These are phyloP conservation scores for Rallus limicola DNA, from an alignment of 2,113 vertebrate genomes.

Conservation along the genomic window DNA sequence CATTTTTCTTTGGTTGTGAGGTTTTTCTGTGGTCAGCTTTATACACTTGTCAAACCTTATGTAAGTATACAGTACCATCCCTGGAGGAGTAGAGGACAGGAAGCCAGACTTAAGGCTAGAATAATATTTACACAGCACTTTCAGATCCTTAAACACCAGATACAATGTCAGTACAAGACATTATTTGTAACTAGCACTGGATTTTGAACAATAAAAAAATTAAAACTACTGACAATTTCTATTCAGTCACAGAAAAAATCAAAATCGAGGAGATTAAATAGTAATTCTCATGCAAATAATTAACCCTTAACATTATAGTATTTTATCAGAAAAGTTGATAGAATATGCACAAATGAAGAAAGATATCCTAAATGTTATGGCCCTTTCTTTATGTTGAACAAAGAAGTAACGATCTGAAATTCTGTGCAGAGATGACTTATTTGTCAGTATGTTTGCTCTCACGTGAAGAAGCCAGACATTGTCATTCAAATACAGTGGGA, in stretches of 20 bases:
- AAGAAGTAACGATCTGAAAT: neutral
- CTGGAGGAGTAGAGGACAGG: neutral
- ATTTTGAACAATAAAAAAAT: neutral
- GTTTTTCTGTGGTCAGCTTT: neutral
- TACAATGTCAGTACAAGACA: neutral
- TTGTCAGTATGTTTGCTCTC: neutral
- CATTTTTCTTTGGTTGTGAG: neutral
- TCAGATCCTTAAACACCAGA: neutral
- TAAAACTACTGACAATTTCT: neutral
- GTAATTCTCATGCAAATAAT: neutral
- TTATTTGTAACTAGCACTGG: neutral
- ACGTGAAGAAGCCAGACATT: neutral
- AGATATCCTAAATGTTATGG: neutral
- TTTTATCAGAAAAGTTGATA: neutral
- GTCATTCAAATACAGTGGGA: constrained; percentile 6
- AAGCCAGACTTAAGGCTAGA: neutral
- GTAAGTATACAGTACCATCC: neutral
- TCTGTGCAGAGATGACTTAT: neutral
- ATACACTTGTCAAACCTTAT: neutral
- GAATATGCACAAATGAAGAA: neutral
- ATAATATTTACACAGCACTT: neutral
- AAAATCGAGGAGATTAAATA: neutral
- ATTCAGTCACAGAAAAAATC: neutral
- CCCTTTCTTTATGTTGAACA: neutral
- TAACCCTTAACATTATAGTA: neutral